Conservation (phyloP, 2,888 invertebrate species). For the Agrotis puta region DNA sequence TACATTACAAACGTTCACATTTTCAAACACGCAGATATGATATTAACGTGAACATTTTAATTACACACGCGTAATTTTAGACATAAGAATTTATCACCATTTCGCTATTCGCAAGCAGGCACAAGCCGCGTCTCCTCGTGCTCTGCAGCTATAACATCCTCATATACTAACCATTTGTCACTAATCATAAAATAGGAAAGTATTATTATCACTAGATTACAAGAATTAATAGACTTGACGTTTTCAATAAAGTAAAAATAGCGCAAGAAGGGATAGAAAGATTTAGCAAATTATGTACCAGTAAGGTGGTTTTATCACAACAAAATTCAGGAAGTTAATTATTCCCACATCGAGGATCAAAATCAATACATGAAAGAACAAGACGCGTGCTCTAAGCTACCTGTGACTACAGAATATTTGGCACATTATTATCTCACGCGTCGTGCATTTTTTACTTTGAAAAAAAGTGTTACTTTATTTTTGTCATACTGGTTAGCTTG, state of each 20-base stretch:
- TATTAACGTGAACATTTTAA: constrained; percentile 15
- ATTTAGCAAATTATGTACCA: constrained; percentile 20
- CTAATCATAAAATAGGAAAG: constrained; percentile 66
- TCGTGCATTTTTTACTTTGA: constrained; percentile 68
- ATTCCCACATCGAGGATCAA: constrained; percentile 26
- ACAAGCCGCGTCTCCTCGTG: constrained; percentile 34
- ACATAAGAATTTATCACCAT: constrained; percentile 55
- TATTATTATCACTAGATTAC: constrained; percentile 62
- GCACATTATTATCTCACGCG: constrained; percentile 80
- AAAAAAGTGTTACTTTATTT: constrained; percentile 25
- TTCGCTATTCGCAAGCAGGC: constrained; percentile 28
- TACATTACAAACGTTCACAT: constrained; percentile 27
- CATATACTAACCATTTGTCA: constrained; percentile 47
- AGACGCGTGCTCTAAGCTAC: constrained; percentile 73
- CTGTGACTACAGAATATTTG: constrained; percentile 88
- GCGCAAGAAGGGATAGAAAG: constrained; percentile 33
- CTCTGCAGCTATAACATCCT: constrained; percentile 26
- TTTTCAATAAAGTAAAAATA: constrained; percentile 48
- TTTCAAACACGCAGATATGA: constrained; percentile 26
- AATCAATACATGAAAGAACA: constrained; percentile 45
- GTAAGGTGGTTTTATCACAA: constrained; percentile 48
- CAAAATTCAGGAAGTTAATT: constrained; percentile 44
- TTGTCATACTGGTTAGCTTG: constrained; percentile 26
- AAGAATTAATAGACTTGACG: constrained; percentile 61
- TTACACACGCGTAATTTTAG: constrained; percentile 30